A percentile compares a stretch with the other conserved stretches of the same genome.
Conservation (phyloP, 2,797 vertebrate species). For the Rhabdomys pumilio region DNA sequence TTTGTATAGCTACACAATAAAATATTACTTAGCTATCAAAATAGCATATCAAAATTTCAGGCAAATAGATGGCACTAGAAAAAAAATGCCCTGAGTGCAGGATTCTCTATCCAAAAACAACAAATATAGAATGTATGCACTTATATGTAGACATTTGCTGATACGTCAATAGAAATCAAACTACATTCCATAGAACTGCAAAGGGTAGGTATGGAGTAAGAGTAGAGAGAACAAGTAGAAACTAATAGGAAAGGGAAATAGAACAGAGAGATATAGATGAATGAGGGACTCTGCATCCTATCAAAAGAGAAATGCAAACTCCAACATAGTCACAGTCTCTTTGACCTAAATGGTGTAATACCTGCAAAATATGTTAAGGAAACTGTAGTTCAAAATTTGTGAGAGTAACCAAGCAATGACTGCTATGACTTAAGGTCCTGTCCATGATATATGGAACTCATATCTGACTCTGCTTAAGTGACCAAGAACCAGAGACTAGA, state of each 20-base stretch:
- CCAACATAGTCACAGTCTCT: background rate
- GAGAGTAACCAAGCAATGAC: background rate
- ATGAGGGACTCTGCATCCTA: background rate
- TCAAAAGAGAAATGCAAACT: background rate
- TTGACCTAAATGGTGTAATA: background rate
- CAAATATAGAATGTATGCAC: background rate
- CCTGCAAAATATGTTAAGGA: background rate
- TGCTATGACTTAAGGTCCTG: background rate
- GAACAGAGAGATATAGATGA: too few relatives aligned
- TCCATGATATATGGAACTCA: too few relatives aligned
- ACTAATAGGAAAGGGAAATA: background rate
- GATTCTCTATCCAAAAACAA: background rate
- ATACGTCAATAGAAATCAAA: background rate
- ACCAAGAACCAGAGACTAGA: background rate
- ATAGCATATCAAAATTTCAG: background rate
- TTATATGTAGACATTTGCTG: background rate
- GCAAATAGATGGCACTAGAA: background rate
- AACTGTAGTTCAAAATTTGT: background rate
- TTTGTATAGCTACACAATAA: background rate
- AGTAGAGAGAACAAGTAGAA: too few relatives aligned
- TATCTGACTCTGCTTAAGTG: background rate
- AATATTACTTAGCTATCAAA: background rate
- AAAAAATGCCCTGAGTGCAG: background rate
- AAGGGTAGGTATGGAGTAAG: background rate
- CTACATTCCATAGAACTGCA: background rate